A percentile compares a stretch with the other conserved stretches of the same genome.
Conservation (phyloP, 1,140 invertebrate species). For the Teleopsis dalmanni region DNA sequence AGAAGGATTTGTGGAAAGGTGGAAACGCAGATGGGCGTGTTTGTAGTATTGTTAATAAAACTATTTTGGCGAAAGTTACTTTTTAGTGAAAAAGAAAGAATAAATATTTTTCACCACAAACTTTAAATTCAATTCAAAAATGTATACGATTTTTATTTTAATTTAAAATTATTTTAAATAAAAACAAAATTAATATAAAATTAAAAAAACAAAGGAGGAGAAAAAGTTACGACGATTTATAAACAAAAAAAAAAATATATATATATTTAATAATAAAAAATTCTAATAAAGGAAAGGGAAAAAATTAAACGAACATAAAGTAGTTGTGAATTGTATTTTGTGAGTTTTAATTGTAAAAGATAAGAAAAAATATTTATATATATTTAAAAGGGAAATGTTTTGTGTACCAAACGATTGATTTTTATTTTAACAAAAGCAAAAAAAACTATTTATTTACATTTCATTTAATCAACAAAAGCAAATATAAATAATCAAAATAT, state of each 20-base stretch:
- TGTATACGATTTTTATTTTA: conserved; percentile 10
- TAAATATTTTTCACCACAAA: conserved; percentile 3
- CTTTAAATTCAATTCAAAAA: conserved; percentile 9
- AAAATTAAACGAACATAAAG: conserved; percentile 21
- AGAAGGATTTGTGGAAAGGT: no score
- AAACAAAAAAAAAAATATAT: conserved; percentile 14
- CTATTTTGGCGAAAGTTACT: neutral
- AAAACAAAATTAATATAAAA: neutral
- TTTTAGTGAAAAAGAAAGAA: neutral
- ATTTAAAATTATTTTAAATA: neutral
- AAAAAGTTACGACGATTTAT: conserved; percentile 16
- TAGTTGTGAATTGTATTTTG: conserved; percentile 46
- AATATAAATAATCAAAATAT: neutral
- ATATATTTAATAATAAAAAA: conserved; percentile 5
- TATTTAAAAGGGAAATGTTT: conserved; percentile 3
- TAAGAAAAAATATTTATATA: conserved; percentile 3
- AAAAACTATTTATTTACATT: no score
- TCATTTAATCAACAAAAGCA: neutral
- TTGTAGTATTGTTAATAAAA: neutral
- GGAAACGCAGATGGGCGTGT: no score
- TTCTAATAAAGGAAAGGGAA: conserved; percentile 9
- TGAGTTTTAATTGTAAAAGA: conserved; percentile 19
- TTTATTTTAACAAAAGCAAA: conserved; percentile 2
- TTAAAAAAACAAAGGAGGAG: conserved; percentile 13
- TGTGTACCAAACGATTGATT: neutral